A percentile compares a stretch with the other conserved stretches of the same genome.
These are phyloP conservation scores for Baryphthengus martii DNA, from an alignment of 2,113 vertebrate genomes.

Conservation along the genomic window DNA sequence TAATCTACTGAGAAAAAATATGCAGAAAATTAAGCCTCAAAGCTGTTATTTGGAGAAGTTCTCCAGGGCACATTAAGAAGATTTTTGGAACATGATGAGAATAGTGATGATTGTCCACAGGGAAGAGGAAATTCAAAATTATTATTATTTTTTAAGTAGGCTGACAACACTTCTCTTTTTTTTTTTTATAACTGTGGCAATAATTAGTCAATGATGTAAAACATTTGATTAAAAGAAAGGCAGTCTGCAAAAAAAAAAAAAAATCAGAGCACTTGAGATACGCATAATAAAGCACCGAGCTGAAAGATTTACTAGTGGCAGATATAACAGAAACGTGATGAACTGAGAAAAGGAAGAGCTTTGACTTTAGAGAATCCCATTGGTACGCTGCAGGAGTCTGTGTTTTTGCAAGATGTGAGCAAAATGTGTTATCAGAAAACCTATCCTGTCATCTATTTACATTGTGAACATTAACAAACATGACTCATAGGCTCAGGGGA, in stretches of 20 bases:
- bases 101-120: not conserved
- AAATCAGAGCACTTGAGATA: not conserved
- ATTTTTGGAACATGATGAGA: not conserved
- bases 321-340: not conserved
- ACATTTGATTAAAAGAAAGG: not conserved
- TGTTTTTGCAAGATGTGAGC: not conserved
- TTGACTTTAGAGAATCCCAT: not conserved
- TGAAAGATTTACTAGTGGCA: not conserved
- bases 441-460: not conserved
- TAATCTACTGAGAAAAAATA: not conserved
- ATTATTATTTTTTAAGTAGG: not conserved
- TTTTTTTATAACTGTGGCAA: not conserved
- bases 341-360: not conserved
- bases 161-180: not conserved
- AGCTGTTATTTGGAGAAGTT: not conserved
- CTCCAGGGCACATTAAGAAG: not conserved
- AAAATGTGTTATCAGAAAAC: not conserved
- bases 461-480: not conserved
- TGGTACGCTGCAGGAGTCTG: not conserved
- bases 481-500: not conserved
- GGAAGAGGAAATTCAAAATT: not conserved
- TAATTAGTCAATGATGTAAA: not conserved
- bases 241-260: not conserved
- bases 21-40: not conserved
- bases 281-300: not conserved